Evolutionary conservation across 2,888 invertebrate genomes (phyloP), one percentile per base, ranked within the genome.

Genomic region (Atrina japonica): DNA sequence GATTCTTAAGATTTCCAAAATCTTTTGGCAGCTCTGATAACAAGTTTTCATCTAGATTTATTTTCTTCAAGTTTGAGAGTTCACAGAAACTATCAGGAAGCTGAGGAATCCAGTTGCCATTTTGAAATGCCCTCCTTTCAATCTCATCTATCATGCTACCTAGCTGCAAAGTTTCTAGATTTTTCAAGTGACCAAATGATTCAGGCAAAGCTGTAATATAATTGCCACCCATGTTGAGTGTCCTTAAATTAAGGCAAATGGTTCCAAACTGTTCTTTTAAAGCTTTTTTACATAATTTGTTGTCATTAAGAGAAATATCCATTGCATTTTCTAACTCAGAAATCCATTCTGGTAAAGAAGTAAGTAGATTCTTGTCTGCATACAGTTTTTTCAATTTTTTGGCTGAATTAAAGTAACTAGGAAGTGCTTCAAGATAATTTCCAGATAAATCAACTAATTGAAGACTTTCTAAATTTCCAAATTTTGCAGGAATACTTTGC

Each of bases 41-140:
- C 58, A 83, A 84, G 60, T 88, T 88, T 73, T 88, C 88, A 75
- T 88, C 87, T 14, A 88, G 52, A 50, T 81, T 74, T 0, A 86
- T 70, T 47, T 80, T 76, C 41, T 60, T 80, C 18, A 88, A 74
- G 18, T 73, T 73, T 1, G n/a, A 61, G 59, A 88, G 73, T 27
- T 70, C 50, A 61, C 83, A 73, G 63, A 88, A 80, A 63, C 77
- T 81, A 7, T 68, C 65, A 9, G 88, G 88, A 25, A 88, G 66
- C 11, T 69, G 65, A 6, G 66, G 50, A 6, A 88, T 49, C 86
- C 86, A 86, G 74, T 88, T 88, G 6, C 89, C 89, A 76, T 87
- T 89, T 63, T 85, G 85, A 67, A 84, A 85, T 50, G 84, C 82
- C 11, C 82, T 66, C 45, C 87, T 64, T 70, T 88, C 88, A 6